A percentile compares a stretch with the other conserved stretches of the same genome.
These are phyloP conservation scores for Pseudorectes ferrugineus DNA, from an alignment of 2,113 vertebrate genomes.

Conservation along the genomic window DNA sequence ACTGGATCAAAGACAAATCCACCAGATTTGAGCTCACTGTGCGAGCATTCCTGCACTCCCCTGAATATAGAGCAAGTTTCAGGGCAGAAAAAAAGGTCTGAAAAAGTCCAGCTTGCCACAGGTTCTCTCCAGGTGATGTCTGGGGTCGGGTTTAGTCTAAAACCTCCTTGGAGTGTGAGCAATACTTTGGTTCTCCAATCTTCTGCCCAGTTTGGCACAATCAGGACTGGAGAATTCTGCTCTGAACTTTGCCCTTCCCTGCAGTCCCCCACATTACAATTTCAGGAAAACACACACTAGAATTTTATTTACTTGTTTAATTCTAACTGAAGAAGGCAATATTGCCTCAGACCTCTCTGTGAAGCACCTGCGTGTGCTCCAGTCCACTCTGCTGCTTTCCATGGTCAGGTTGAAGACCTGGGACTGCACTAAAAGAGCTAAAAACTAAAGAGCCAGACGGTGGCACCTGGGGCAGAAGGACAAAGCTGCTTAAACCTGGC, in stretches of 20 bases:
- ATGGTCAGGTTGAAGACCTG: background rate
- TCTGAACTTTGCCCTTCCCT: background rate
- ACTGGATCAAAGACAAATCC: background rate
- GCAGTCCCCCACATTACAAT: fast-evolving
- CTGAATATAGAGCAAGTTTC: background rate
- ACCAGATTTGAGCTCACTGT: background rate
- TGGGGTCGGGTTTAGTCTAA: background rate
- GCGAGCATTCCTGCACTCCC: background rate
- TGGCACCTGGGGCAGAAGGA: background rate
- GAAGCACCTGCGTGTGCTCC: background rate
- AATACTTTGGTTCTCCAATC: background rate
- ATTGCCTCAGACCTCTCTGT: background rate
- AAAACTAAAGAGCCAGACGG: background rate
- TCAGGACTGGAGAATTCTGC: background rate
- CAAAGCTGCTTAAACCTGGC: background rate
- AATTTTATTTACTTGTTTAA: background rate
- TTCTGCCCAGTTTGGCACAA: background rate
- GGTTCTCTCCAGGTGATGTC: background rate
- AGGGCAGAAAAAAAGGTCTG: background rate
- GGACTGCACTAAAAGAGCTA: background rate
- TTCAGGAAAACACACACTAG: background rate
- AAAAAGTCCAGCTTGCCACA: background rate
- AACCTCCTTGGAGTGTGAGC: background rate
- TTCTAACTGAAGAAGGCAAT: background rate
- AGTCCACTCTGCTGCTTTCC: background rate